Evolutionary conservation across 2,888 invertebrate species (phyloP).

Genomic region (Strigamia transsilvanica): DNA sequence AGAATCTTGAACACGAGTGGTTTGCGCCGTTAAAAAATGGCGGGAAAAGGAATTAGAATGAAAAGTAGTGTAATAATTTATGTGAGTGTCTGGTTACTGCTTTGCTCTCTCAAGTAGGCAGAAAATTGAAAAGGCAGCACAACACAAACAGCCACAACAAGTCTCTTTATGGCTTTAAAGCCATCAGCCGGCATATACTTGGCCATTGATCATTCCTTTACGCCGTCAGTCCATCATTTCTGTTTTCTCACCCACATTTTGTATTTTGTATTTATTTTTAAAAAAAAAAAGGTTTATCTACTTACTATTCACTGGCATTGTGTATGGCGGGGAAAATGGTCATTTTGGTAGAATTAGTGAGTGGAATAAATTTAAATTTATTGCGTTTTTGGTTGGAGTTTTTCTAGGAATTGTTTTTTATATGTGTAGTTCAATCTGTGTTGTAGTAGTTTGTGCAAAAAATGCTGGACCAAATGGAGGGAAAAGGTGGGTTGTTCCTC

Average conservation of each 20-base stretch:
- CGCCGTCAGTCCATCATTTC: slow-evolving; percentile 13
- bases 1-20: background rate
- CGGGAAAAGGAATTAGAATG: slow-evolving; percentile 42
- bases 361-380: background rate
- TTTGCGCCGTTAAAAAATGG: slow-evolving; percentile 16
- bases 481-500: slow-evolving; percentile 35
- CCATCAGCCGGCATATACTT: slow-evolving; percentile 10
- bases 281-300: too few species aligned
- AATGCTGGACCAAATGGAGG: slow-evolving; percentile 10
- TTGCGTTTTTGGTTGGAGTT: background rate
- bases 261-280: slow-evolving; percentile 5
- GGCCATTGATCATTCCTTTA: slow-evolving; percentile 39
- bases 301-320: too few species aligned
- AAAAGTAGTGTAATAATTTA: slow-evolving; percentile 33
- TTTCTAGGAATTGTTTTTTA: background rate
- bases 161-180: slow-evolving; percentile 42
- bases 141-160: slow-evolving; percentile 39
- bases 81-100: slow-evolving; percentile 38
- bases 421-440: background rate
- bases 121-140: slow-evolving; percentile 42
- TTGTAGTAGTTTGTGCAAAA: slow-evolving; percentile 14
- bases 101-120: slow-evolving; percentile 40
- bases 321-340: background rate
- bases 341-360: background rate
- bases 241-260: background rate